phyloP scores from a whole-genome alignment of 2,113 vertebrate genomes.

The Ranitomeya variabilis region DNA sequence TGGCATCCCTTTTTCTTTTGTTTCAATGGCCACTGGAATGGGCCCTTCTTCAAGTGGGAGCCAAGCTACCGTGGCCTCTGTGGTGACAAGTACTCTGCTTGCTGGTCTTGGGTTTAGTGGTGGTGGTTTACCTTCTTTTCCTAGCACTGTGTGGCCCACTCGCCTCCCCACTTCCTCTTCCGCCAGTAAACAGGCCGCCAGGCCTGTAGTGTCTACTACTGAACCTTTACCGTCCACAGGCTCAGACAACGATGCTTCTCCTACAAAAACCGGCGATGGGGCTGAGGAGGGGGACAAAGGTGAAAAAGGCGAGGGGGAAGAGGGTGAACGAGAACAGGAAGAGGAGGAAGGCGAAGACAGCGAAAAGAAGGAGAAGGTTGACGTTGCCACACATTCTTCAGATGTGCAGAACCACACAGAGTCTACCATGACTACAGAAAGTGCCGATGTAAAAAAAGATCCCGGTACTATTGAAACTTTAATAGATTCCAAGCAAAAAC shows the following conservation, averaged over 20 bases:
- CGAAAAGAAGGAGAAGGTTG: constrained; percentile 76
- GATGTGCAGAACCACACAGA: constrained; percentile 57
- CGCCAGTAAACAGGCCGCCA: constrained; percentile 69
- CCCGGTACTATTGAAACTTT: constrained; percentile 73
- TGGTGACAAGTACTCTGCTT: constrained; percentile 93
- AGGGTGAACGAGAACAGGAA: constrained; percentile 77
- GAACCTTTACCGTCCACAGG: constrained; percentile 70
- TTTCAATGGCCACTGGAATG: constrained; percentile 96
- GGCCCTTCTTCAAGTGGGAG: constrained; percentile 93
- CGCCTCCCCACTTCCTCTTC: constrained; percentile 69
- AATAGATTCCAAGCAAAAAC: constrained; percentile 62
- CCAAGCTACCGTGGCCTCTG: constrained; percentile 90
- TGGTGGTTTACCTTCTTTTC: constrained; percentile 91
- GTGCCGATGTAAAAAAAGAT: constrained; percentile 69
- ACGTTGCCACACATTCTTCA: constrained; percentile 18
- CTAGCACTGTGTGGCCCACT: constrained; percentile 90
- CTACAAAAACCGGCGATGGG: constrained; percentile 69
- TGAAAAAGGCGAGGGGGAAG: constrained; percentile 76
- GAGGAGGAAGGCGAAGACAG: constrained; percentile 82
- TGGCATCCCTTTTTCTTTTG: constrained; percentile 93
- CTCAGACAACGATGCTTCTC: constrained; percentile 72
- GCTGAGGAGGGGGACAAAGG: constrained; percentile 77
- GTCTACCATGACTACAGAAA: constrained; percentile 45
- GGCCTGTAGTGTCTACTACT: constrained; percentile 70
- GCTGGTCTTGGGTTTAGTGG: constrained; percentile 91